Evolutionary conservation across 2,113 vertebrate genomes (phyloP).

Genomic region (Potamarius usumacintae): DNA sequence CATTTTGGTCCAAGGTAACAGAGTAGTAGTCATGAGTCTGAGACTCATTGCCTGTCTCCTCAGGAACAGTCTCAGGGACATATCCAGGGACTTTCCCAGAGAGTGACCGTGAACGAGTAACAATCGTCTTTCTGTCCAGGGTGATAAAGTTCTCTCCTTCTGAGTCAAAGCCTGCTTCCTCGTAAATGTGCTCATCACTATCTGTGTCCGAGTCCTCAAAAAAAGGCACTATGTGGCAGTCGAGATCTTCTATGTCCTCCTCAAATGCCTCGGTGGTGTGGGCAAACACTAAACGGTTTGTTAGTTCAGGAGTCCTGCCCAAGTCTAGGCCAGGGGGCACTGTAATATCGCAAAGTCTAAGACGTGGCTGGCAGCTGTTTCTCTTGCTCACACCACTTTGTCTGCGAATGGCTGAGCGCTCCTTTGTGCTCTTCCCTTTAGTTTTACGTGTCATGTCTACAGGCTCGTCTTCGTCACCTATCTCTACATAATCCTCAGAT

Average conservation of each 20-base stretch:
- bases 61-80: constrained; percentile 95
- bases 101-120: constrained; percentile 85
- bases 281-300: constrained; percentile 75
- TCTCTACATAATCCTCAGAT: constrained; percentile 78
- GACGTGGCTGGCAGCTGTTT: constrained; percentile 75
- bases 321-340: constrained; percentile 72
- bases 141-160: constrained; percentile 80
- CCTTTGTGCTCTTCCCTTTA: constrained; percentile 66
- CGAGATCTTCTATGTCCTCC: constrained; percentile 79
- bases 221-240: constrained; percentile 80
- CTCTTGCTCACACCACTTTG: constrained; percentile 62
- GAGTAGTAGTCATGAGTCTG: constrained; percentile 72
- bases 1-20: constrained; percentile 70
- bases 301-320: constrained; percentile 73
- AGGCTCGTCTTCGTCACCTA: constrained; percentile 75
- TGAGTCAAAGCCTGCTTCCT: constrained; percentile 71
- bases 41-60: constrained; percentile 84
- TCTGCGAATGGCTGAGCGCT: constrained; percentile 68
- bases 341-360: constrained; percentile 77
- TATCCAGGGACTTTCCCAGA: constrained; percentile 87
- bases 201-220: constrained; percentile 75
- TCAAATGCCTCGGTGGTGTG: constrained; percentile 79
- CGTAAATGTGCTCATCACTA: constrained; percentile 78
- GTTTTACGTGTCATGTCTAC: constrained; percentile 68
- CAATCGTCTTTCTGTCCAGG: constrained; percentile 78